Base-by-base conservation (phyloP, 2,888 invertebrate genomes). In the Prostheceraeus crozeri region DNA sequence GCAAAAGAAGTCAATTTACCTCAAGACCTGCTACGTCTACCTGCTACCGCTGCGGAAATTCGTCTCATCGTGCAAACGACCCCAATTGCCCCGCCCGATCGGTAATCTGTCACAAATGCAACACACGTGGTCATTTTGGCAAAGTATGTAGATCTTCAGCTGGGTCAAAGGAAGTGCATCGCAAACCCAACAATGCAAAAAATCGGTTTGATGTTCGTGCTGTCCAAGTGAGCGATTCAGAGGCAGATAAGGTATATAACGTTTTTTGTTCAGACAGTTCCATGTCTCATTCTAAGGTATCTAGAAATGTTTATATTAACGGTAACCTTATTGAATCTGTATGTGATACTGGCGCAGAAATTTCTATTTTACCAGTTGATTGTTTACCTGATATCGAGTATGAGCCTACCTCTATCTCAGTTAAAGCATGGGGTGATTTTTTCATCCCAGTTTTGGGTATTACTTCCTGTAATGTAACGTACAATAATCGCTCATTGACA, bases 381-480 rank as follows among this genome's bases (percentile, higher is more conserved):
- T 4, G 40, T 40, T 16, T 40, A 21, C 40, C n/a, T 40, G 19
- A 40, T 40, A 40, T 40, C 14, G 16, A 14, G 19, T n/a, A 16
- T 16, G 40, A 40, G 19, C 40, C 40, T 16, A 40, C n/a, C 19
- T 16, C 14, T 40, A 16, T 21, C 14, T 16, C 14, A 40, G 16
- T 40, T 40, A 40, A 40, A 40, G 40, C n/a, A 4, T 40, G 40
- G 40, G n/a, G n/a, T 16, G 19, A 40, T 40, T 40, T 40, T 4
- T 14, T 16, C 19, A 16, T 40, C 14, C 14, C 14, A 16, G 40
- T 40, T 16, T 16, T 40, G 16, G 40, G 40, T 40, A 40, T 14
- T 40, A 40, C 40, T 40, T 14, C 19, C 14, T 40, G 6, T 40
- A 21, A 40, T 21, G 40, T 40, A 40, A 40, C 40, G 40, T 40